These are phyloP conservation scores for Cassiopea andromeda DNA, from an alignment of 30 jellyfish, hydroid and myxozoan genomes.

Conservation along the genomic window DNA sequence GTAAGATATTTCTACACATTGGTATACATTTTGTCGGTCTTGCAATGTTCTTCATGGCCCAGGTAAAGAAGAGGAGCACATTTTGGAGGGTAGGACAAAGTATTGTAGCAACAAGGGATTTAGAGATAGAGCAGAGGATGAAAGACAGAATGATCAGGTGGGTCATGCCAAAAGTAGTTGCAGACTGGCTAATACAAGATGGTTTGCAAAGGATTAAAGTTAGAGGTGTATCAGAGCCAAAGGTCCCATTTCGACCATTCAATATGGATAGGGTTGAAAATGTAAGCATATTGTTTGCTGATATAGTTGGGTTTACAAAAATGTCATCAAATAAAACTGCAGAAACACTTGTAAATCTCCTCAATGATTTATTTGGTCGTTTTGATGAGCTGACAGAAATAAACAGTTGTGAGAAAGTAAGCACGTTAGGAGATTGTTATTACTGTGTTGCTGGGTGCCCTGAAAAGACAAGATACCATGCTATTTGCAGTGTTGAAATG, in stretches of 20 bases:
- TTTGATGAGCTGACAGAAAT: conserved; percentile 94
- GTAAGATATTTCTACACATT: conserved; percentile 74
- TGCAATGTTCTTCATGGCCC: conserved; percentile 98
- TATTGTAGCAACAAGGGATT: conserved; percentile 95
- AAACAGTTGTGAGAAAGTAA: conserved; percentile 95
- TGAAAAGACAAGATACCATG: conserved; percentile 93
- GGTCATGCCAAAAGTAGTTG: conserved; percentile 99
- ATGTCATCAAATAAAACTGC: conserved; percentile 99
- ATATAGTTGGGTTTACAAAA: conserved; percentile 97
- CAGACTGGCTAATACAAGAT: conserved; percentile 93
- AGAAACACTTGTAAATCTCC: conserved; percentile 87
- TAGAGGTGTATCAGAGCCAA: conserved; percentile 79
- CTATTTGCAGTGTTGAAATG: conserved; percentile 98
- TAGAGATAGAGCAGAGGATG: conserved; percentile 89
- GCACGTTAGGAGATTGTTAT: conserved; percentile 99
- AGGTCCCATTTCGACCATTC: conserved; percentile 94
- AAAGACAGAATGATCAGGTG: conserved; percentile 97
- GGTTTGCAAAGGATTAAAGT: conserved; percentile 81
- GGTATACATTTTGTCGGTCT: conserved; percentile 94
- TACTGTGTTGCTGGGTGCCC: conserved; percentile 99
- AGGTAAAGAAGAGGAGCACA: conserved; percentile 92
- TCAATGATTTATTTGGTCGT: conserved; percentile 94
- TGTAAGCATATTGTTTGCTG: conserved; percentile 97
- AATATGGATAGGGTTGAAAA: conserved; percentile 95
- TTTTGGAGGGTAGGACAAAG: conserved; percentile 99